phyloP scores from a whole-genome alignment of 2,113 vertebrate genomes.

The Vimba vimba region DNA sequence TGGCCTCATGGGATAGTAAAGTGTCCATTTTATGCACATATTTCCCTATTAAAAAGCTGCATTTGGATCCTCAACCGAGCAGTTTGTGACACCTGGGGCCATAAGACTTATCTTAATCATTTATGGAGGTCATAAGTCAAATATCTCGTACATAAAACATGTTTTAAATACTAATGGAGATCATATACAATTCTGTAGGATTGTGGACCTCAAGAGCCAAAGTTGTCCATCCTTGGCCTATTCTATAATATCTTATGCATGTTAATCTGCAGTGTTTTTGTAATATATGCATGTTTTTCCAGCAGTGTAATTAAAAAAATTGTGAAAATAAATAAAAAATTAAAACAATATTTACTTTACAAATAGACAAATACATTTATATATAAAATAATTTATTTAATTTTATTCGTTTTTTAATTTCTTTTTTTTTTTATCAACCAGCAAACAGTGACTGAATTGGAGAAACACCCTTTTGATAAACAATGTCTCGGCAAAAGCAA shows the following conservation, averaged over 20 bases:
- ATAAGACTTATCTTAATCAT: too few relatives aligned
- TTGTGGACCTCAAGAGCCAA: not conserved
- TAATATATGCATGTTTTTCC: not conserved
- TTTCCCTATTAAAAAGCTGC: too few relatives aligned
- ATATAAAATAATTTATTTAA: not conserved
- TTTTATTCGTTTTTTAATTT: not conserved
- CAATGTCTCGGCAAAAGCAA: not conserved
- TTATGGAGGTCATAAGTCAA: not conserved
- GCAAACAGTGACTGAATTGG: not conserved
- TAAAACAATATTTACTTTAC: not conserved
- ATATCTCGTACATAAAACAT: not conserved
- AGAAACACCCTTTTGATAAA: conserved; percentile 6
- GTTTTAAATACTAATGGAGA: not conserved
- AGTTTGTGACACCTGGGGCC: too few relatives aligned
- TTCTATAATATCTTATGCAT: not conserved
- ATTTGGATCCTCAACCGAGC: too few relatives aligned
- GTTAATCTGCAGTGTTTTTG: not conserved
- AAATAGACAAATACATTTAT: not conserved
- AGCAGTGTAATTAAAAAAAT: not conserved
- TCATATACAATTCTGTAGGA: not conserved
- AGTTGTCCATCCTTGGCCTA: not conserved
- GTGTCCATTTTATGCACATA: too few relatives aligned
- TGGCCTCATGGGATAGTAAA: too few relatives aligned
- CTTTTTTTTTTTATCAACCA: not conserved
- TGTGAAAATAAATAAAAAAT: not conserved